Percentiles rank a stretch among this genome's conserved stretches.
phyloP scores from a whole-genome alignment of 2,888 invertebrate genomes.

The Tromatobia lineatoria region DNA sequence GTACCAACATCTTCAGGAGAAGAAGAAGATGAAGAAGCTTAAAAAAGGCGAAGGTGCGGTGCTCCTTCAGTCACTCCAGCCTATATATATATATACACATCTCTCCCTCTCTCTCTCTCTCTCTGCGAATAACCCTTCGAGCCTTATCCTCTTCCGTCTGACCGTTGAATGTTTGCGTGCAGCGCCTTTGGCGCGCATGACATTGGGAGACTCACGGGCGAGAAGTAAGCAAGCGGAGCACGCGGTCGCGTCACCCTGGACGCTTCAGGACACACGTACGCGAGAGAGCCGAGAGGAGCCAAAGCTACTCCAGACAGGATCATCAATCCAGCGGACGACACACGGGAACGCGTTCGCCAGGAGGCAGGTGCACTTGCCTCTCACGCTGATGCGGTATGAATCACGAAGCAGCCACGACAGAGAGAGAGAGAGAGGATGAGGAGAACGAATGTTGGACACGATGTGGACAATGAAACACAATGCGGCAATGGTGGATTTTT shows the following conservation, averaged over 20 bases:
- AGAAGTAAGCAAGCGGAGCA: conserved; percentile 62
- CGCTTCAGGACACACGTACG: conserved; percentile 65
- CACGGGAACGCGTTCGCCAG: conserved; percentile 65
- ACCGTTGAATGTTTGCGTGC: conserved; percentile 45
- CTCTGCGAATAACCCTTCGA: conserved; percentile 5
- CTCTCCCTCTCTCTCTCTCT: not conserved
- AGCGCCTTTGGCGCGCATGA: conserved; percentile 42
- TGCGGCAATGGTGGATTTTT: not conserved
- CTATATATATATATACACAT: conserved; percentile 13
- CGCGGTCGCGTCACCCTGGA: conserved; percentile 61
- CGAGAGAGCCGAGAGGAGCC: conserved; percentile 29
- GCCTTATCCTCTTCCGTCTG: conserved; percentile 33
- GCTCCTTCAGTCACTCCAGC: not conserved
- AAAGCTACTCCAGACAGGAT: conserved; percentile 67
- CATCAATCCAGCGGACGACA: conserved; percentile 71
- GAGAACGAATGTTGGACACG: conserved; percentile 22
- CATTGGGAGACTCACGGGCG: conserved; percentile 44
- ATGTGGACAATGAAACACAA: conserved; percentile 13
- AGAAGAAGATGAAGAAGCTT: conserved; percentile 3
- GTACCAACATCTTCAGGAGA: conserved; percentile 12
- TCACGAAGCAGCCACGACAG: conserved; percentile 42
- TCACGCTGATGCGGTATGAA: conserved; percentile 40
- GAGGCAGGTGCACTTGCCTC: conserved; percentile 63
- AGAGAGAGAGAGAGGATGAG: conserved; percentile 10
- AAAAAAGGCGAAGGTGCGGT: conserved; percentile 46